phyloP scores from a whole-genome alignment of 2,888 invertebrate genomes.

The Epinotia bilunana region DNA sequence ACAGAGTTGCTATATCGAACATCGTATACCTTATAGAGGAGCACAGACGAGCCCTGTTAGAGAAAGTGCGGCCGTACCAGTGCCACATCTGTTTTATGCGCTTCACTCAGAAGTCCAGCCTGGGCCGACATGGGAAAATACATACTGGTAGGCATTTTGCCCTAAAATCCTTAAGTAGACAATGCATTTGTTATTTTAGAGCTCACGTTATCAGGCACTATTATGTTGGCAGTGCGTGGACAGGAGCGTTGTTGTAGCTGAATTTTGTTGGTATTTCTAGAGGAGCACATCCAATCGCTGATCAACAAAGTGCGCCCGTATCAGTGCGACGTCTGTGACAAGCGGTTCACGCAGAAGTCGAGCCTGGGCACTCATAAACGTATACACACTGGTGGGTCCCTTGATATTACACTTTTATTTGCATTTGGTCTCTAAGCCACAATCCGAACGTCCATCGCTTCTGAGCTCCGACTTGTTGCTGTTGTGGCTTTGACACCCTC shows the following conservation, averaged over 20 bases:
- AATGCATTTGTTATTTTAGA: conserved; percentile 75
- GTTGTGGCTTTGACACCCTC: conserved; percentile 80
- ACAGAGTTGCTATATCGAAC: conserved; percentile 80
- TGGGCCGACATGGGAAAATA: conserved; percentile 89
- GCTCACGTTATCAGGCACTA: conserved; percentile 77
- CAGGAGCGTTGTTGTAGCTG: conserved; percentile 78
- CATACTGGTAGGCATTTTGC: conserved; percentile 87
- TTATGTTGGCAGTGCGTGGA: conserved; percentile 65
- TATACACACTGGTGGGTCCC: conserved; percentile 89
- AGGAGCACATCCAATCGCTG: conserved; percentile 86
- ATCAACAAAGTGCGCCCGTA: conserved; percentile 86
- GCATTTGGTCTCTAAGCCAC: conserved; percentile 79
- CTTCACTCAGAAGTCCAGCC: conserved; percentile 90
- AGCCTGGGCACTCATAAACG: conserved; percentile 93
- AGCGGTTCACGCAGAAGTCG: conserved; percentile 93
- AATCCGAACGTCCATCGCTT: conserved; percentile 57
- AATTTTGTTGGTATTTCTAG: conserved; percentile 84
- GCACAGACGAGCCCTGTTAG: conserved; percentile 85
- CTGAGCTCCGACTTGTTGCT: conserved; percentile 54
- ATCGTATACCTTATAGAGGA: conserved; percentile 84
- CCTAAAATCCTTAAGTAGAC: conserved; percentile 83
- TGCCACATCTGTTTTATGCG: conserved; percentile 89
- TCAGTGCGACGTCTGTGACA: conserved; percentile 91
- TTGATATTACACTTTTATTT: conserved; percentile 77
- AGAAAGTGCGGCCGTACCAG: conserved; percentile 87